Base-by-base conservation (phyloP, 2,888 invertebrate species). In the Eupeodes latifasciatus region DNA sequence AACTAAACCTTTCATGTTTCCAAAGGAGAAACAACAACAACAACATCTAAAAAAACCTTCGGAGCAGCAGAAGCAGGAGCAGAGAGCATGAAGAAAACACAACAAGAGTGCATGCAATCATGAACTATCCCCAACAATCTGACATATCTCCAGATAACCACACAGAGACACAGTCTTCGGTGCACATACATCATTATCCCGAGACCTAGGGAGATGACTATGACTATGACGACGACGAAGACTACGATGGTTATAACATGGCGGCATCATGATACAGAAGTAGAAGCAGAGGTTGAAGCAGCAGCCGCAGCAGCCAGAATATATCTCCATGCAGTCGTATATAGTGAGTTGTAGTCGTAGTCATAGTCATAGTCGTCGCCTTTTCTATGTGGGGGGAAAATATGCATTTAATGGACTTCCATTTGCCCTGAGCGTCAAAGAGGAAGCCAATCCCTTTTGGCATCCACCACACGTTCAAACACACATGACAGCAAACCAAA, bases 401-500 rank as follows among this genome's bases (percentile, higher is more conserved):
- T 88, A 88, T 88, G 85, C 78, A 88, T 88, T 88, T 88, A 88
- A 88, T 88, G 88, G 88, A 88, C 88, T 88, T 88, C 88, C 88
- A 88, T 88, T 88, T 88, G 85, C 88, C 88, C 85, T 59, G 81
- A 85, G 88, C 88, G 71, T 81, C 85, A 81, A 77, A 88, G 88
- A 88, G 85, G 71, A 85, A 88, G 88, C 88, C 88, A 88, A 88
- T 88, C 88, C 85, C 74, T 88, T 85, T 88, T 85, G 88, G 85
- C 85, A 88, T 78, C 77, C 77, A 83, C 84, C 84, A 84, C 84
- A 87, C 76, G 81, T 84, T 76, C 75, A 71, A 74, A 47, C 74
- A 71, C 81, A 78, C 69, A 82, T 57, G 72, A 57, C 64, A 66
- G 69, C 49, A 12, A 64, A 62, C 51, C 55, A 40, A 69, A 36